Percentiles rank a stretch among this genome's conserved stretches.
These are phyloP conservation scores for Acrocephalus scirpaceus DNA, from an alignment of 2,797 vertebrate species.

Conservation along the genomic window DNA sequence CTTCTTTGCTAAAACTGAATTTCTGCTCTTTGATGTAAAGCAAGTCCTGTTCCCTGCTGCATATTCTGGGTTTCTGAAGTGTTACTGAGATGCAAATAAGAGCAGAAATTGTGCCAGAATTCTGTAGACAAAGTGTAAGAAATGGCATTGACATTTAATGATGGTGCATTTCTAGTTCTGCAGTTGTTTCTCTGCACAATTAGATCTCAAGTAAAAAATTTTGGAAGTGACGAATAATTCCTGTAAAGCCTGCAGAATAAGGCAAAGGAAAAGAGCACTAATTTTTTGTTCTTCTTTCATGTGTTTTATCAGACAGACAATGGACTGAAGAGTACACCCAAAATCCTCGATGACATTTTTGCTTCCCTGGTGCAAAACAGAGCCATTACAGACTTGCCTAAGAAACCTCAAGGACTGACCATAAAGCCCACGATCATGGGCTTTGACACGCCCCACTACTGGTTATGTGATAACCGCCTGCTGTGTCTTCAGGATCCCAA, in stretches of 20 bases:
- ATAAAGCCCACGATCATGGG: slow-evolving; percentile 81
- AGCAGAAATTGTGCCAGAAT: background rate
- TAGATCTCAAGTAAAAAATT: background rate
- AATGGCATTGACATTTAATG: background rate
- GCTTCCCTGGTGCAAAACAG: slow-evolving; percentile 82
- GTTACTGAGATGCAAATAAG: background rate
- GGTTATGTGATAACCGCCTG: slow-evolving; percentile 81
- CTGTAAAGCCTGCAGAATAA: background rate
- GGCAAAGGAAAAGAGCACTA: background rate
- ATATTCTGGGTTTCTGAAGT: background rate
- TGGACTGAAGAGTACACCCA: slow-evolving; percentile 80
- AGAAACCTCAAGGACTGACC: slow-evolving; percentile 75
- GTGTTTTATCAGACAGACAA: slow-evolving; percentile 74
- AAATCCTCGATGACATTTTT: slow-evolving; percentile 84
- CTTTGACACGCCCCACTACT: slow-evolving; percentile 82
- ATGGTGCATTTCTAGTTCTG: background rate
- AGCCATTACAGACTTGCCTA: slow-evolving; percentile 70
- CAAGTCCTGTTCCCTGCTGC: background rate
- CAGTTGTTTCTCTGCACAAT: background rate
- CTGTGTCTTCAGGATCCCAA: slow-evolving; percentile 82
- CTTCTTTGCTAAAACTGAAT: background rate
- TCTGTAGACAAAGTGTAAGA: background rate
- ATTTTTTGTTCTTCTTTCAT: background rate
- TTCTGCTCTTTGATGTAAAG: background rate
- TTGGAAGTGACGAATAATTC: background rate